Base-by-base conservation (phyloP, 2,797 vertebrate species). In the Clarias platycephalus region DNA sequence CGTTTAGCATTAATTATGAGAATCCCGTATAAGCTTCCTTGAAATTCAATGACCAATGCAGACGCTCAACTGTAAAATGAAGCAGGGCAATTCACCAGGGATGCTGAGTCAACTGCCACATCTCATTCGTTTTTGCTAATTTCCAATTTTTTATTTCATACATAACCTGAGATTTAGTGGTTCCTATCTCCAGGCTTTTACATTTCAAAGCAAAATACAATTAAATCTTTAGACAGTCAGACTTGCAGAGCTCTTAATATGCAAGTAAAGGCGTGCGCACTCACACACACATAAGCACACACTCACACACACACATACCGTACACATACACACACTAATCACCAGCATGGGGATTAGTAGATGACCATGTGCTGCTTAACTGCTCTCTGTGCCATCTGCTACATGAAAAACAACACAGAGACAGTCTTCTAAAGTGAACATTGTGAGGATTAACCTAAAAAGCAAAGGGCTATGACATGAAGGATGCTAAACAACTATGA, bases 1-100 rank as follows among this genome's bases (percentile, higher is more conserved):
- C 92, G 85, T 93, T 93, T 88, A 94, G 84, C 92, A 93, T 93
- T 93, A 93, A 94, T 94, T 94, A 94, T 91, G 90, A 93, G 85
- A 62, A 88, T 84, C 86, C 85, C 88, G 87, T 89, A 92, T 94
- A 93, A 93, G 93, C 92, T 91, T 92, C 91, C 90, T 89, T 94
- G 91, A 93, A 93, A 94, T 94, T 92, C 93, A 94, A 93, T 93
- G 91, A 94, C 91, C 90, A 93, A 86, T 86, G 90, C 90, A 88
- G 91, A 90, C 88, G 90, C 88, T 89, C 85, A 85, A 88, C 87
- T 83, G 84, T 85, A 87, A 80, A 77, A 75, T 86, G 83, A 87
- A 91, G 83, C 87, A 87, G 68, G 75, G 84, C 88, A 85, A 91
- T 83, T 90, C 88, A 84, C 86, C 88, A 91, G 87, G 84, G 90